Percentiles rank a stretch among this genome's conserved stretches.
Evolutionary conservation across 2,113 vertebrate genomes (phyloP).

Genomic region (Silurus asotus): DNA sequence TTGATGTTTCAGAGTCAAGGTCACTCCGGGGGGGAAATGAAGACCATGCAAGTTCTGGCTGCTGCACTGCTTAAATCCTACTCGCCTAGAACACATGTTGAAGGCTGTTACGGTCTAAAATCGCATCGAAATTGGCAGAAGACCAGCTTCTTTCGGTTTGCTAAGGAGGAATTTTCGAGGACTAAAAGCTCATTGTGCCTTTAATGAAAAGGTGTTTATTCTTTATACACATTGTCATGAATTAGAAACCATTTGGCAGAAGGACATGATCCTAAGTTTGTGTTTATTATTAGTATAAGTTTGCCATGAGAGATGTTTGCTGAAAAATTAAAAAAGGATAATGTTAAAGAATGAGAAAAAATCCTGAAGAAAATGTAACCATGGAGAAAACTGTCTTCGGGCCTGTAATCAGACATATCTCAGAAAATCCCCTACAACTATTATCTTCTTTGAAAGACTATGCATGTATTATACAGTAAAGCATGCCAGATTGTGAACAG

Average conservation of each 20-base stretch:
- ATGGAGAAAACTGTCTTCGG: background rate
- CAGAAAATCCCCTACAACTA: background rate
- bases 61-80: background rate
- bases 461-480: background rate
- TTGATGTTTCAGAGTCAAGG: conserved; percentile 23
- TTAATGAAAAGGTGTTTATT: background rate
- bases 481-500: conserved; percentile 57
- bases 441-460: background rate
- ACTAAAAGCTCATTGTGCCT: background rate
- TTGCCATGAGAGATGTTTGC: background rate
- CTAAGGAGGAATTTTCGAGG: conserved; percentile 38
- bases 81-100: conserved; percentile 47
- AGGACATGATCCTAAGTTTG: background rate
- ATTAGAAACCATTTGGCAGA: background rate
- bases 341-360: background rate
- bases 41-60: conserved; percentile 7
- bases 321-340: background rate
- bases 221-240: conserved; percentile 5
- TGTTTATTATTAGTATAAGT: background rate
- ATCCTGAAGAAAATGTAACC: background rate
- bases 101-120: conserved; percentile 23
- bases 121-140: conserved; percentile 24
- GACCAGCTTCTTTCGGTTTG: conserved; percentile 17
- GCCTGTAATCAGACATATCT: background rate
- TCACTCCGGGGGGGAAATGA: conserved; percentile 33